Conservation (phyloP, 2,797 vertebrate genomes). For the Cossypha heuglini region DNA sequence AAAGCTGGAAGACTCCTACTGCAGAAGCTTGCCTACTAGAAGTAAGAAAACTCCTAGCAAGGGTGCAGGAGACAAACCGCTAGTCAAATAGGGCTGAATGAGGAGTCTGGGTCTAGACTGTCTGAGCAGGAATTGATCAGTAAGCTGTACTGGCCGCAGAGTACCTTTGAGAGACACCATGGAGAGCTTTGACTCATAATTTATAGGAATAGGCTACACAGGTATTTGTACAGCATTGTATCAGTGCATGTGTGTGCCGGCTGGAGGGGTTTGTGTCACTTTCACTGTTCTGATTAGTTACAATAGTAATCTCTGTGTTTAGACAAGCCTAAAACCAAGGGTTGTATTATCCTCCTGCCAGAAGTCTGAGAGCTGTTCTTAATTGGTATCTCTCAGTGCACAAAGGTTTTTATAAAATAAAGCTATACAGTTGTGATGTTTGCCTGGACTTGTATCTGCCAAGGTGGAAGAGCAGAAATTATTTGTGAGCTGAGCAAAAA, state of each 20-base stretch:
- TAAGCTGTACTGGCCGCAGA: not conserved
- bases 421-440: conserved; percentile 2
- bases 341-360: not conserved
- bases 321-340: conserved; percentile 44
- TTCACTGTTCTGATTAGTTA: not conserved
- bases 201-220: not conserved
- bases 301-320: conserved; percentile 5
- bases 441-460: conserved; percentile 15
- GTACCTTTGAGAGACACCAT: not conserved
- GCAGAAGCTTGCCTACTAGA: not conserved
- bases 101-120: not conserved
- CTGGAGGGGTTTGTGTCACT: not conserved
- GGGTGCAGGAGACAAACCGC: not conserved
- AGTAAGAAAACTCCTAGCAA: not conserved
- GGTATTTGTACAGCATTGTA: not conserved
- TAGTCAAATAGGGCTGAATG: not conserved
- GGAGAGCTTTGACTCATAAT: not conserved
- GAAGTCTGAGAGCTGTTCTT: conserved; percentile 26
- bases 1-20: not conserved
- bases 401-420: conserved; percentile 9
- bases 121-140: not conserved
- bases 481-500: conserved; percentile 30
- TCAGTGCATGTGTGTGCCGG: not conserved
- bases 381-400: conserved; percentile 7
- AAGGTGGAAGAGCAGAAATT: conserved; percentile 14